Conservation (phyloP, 1,140 invertebrate genomes). For the Rhynchophorus ferrugineus region DNA sequence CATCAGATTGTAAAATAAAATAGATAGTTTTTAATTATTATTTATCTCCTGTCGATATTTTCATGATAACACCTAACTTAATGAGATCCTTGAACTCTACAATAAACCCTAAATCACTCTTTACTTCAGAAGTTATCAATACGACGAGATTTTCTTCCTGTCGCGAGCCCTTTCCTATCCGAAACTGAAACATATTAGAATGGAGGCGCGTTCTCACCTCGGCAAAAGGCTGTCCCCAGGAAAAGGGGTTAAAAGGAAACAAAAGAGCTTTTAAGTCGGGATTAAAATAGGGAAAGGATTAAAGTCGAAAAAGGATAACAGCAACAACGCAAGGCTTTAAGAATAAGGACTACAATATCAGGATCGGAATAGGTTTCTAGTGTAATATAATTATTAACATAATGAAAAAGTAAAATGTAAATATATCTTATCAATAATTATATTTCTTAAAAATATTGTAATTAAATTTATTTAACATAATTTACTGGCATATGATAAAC, state of each 20-base stretch:
- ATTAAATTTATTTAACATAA: too few relatives aligned
- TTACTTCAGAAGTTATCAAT: too few relatives aligned
- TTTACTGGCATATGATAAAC: too few relatives aligned
- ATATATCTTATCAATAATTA: background rate
- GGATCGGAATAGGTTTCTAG: background rate
- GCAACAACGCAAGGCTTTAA: conserved; percentile 19
- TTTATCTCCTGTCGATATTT: too few relatives aligned
- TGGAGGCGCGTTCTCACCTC: conserved; percentile 5
- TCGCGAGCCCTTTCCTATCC: background rate
- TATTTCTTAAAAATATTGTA: too few relatives aligned
- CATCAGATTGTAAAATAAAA: too few relatives aligned
- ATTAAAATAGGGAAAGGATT: conserved; percentile 27
- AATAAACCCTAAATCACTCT: too few relatives aligned
- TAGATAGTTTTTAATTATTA: too few relatives aligned
- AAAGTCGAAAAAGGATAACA: conserved; percentile 25
- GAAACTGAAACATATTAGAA: conserved; percentile 2
- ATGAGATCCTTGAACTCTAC: too few relatives aligned
- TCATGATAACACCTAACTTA: too few relatives aligned
- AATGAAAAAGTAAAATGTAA: background rate
- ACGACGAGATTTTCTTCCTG: too few relatives aligned
- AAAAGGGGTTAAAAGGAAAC: conserved; percentile 35
- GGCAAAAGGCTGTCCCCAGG: conserved; percentile 1
- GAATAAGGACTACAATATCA: conserved; percentile 10
- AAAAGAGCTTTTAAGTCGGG: too few relatives aligned
- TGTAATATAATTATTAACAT: conserved; percentile 1